These are phyloP conservation scores for Pristionchus mayeri DNA, from an alignment of 2,888 invertebrate genomes.

Conservation along the genomic window DNA sequence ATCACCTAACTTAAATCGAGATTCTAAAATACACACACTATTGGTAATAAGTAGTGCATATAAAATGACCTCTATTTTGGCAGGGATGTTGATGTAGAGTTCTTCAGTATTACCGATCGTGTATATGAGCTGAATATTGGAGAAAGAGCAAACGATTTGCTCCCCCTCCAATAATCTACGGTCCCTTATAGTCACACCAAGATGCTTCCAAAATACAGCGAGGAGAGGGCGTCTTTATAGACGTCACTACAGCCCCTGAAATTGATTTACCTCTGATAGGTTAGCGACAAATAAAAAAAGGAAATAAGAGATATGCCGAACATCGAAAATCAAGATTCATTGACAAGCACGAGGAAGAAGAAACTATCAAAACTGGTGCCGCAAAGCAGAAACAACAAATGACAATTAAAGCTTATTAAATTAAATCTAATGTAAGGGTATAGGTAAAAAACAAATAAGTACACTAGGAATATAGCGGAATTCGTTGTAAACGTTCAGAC, in stretches of 20 bases:
- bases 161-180: conserved; percentile 30
- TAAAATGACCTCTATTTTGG: conserved; percentile 27
- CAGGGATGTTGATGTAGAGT: conserved; percentile 15
- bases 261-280: not conserved
- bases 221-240: conserved; percentile 12
- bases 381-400: conserved; percentile 41
- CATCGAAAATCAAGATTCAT: no score
- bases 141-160: conserved; percentile 26
- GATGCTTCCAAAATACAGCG: not conserved
- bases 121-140: conserved; percentile 1
- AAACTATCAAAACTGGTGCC: conserved; percentile 37
- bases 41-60: no score
- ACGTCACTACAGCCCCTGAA: conserved; percentile 18
- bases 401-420: not conserved
- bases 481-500: no score
- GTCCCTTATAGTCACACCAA: not conserved
- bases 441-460: no score
- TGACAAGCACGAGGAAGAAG: conserved; percentile 1
- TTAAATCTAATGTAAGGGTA: not conserved
- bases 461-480: no score
- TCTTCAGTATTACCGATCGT: conserved; percentile 29
- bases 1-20: no score
- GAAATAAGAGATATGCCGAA: not conserved
- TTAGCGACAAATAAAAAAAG: not conserved
- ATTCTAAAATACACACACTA: no score